These are phyloP conservation scores for Telenomus remus DNA, from an alignment of 1,140 invertebrate species.

Conservation along the genomic window DNA sequence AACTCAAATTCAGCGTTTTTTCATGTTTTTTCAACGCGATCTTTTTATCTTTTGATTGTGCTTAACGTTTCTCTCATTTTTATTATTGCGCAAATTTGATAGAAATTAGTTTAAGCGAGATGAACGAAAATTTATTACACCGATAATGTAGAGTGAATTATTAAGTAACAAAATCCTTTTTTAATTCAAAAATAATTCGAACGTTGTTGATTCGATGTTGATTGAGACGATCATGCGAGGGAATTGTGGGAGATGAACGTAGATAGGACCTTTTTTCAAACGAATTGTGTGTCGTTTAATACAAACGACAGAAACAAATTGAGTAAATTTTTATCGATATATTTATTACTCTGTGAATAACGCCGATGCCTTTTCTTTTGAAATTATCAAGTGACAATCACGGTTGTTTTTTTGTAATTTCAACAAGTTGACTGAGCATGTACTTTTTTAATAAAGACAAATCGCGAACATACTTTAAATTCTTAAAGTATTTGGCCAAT, in stretches of 20 bases:
- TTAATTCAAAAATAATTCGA: no score
- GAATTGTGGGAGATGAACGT: slow-evolving; percentile 23
- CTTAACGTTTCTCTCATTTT: slow-evolving; percentile 7
- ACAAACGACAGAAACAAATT: no score
- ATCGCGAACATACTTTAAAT: slow-evolving; percentile 16
- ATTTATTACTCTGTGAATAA: slow-evolving; percentile 27
- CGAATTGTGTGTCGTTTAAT: slow-evolving; percentile 39
- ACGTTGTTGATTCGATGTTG: slow-evolving; percentile 24
- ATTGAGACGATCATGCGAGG: slow-evolving; percentile 30
- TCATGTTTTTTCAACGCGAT: slow-evolving; percentile 12
- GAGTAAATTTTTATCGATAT: slow-evolving; percentile 32
- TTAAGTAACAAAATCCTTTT: slow-evolving; percentile 7
- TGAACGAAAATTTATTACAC: slow-evolving; percentile 29
- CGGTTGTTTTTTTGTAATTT: slow-evolving; percentile 23
- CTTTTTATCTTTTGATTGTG: slow-evolving; percentile 11
- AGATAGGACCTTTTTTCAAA: slow-evolving; percentile 29
- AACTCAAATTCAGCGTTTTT: slow-evolving; percentile 7
- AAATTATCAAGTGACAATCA: slow-evolving; percentile 20
- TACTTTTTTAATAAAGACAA: slow-evolving; percentile 20
- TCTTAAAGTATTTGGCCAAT: slow-evolving; percentile 29
- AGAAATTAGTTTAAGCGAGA: slow-evolving; percentile 25
- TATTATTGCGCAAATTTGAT: slow-evolving; percentile 20
- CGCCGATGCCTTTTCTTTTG: slow-evolving; percentile 7
- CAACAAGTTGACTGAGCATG: neutral
- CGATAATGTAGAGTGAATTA: slow-evolving; percentile 27